Evolutionary conservation across 2,113 vertebrate genomes (phyloP).

Genomic region (Sander vitreus): DNA sequence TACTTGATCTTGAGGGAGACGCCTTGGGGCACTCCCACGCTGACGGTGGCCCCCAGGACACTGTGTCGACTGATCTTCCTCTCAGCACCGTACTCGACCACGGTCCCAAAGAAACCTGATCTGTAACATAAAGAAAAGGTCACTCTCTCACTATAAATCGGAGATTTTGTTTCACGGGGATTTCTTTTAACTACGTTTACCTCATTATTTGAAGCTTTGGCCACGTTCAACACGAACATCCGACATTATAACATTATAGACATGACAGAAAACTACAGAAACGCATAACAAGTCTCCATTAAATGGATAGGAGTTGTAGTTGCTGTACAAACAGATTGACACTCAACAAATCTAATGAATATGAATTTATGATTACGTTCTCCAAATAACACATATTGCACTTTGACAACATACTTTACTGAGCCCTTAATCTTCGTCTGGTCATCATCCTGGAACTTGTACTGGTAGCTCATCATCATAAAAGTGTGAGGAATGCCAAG

Average conservation of each 20-base stretch:
- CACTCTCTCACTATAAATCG: background rate
- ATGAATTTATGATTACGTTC: background rate
- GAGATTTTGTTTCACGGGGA: too few relatives aligned
- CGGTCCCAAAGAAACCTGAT: slow-evolving; percentile 95
- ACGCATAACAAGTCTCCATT: too few relatives aligned
- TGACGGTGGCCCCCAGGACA: slow-evolving; percentile 93
- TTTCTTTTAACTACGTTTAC: too few relatives aligned
- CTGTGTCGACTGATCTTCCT: slow-evolving; percentile 98
- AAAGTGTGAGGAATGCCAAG: slow-evolving; percentile 97
- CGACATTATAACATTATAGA: too few relatives aligned
- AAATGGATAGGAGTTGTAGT: too few relatives aligned
- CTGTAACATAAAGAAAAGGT: slow-evolving; percentile 76
- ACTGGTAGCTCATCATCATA: slow-evolving; percentile 96
- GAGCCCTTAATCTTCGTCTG: slow-evolving; percentile 97
- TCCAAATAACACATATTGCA: background rate
- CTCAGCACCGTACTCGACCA: slow-evolving; percentile 97
- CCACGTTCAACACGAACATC: too few relatives aligned
- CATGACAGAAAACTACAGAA: too few relatives aligned
- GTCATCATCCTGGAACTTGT: slow-evolving; percentile 98
- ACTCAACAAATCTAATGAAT: too few relatives aligned
- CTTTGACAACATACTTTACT: slow-evolving; percentile 88
- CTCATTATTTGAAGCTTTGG: too few relatives aligned
- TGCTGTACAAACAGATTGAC: too few relatives aligned
- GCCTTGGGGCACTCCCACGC: slow-evolving; percentile 95
- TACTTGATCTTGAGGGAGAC: slow-evolving; percentile 98